phyloP scores from a whole-genome alignment of 2,888 invertebrate species.

The Thyatira batis region DNA sequence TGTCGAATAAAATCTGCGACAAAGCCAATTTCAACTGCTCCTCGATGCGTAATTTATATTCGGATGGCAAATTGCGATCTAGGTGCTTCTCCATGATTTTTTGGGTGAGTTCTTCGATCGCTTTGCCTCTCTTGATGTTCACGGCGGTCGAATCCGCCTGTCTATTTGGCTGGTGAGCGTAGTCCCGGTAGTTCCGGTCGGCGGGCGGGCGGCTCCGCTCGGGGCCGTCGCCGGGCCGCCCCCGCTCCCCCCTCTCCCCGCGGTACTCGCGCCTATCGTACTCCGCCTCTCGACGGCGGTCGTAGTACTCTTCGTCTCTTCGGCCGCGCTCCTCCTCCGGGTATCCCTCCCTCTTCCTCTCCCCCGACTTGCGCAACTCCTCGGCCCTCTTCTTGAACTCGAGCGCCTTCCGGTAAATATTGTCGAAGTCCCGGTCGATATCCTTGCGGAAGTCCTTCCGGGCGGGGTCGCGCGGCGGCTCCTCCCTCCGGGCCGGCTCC shows the following conservation, averaged over 20 bases:
- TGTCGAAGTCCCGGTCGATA: constrained; percentile 63
- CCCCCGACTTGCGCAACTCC: constrained; percentile 44
- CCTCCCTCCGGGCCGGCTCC: constrained; percentile 18
- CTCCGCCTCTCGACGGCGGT: constrained; percentile 14
- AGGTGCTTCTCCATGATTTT: constrained; percentile 52
- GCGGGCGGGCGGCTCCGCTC: constrained; percentile 5
- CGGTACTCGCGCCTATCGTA: constrained; percentile 5
- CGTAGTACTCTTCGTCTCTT: background rate
- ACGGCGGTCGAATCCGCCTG: constrained; percentile 11
- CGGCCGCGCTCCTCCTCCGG: constrained; percentile 22
- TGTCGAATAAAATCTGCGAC: constrained; percentile 44
- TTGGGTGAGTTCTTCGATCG: constrained; percentile 51
- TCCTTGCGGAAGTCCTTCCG: constrained; percentile 24
- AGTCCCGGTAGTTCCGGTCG: background rate
- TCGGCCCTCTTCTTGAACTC: constrained; percentile 63
- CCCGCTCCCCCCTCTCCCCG: constrained; percentile 16
- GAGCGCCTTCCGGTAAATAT: constrained; percentile 61
- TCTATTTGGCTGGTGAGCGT: constrained; percentile 7
- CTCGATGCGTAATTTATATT: constrained; percentile 39
- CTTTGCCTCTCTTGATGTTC: constrained; percentile 57
- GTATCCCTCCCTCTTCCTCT: constrained; percentile 24
- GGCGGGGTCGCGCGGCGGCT: constrained; percentile 28
- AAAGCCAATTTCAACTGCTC: constrained; percentile 49
- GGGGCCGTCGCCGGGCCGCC: constrained; percentile 12
- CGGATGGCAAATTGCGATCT: constrained; percentile 30